These are phyloP conservation scores for Macropis europaea DNA, from an alignment of 2,888 invertebrate species.

Conservation along the genomic window DNA sequence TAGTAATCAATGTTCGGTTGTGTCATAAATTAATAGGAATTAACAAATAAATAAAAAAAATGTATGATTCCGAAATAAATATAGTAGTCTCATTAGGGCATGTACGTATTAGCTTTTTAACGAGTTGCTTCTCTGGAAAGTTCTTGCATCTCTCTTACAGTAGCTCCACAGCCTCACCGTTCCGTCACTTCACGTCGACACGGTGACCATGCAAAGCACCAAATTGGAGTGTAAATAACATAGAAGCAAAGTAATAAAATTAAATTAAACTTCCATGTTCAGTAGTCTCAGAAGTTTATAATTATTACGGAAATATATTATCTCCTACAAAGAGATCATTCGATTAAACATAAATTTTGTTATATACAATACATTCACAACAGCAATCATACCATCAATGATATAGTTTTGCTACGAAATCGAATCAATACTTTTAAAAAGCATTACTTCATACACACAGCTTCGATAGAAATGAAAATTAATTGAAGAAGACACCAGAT, in stretches of 20 bases:
- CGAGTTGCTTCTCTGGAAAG: conserved; percentile 78
- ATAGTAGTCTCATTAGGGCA: conserved; percentile 47
- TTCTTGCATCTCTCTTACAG: conserved; percentile 74
- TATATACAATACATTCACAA: conserved; percentile 39
- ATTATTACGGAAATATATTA: conserved; percentile 17
- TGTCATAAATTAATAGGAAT: conserved; percentile 41
- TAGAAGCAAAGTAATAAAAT: conserved; percentile 69
- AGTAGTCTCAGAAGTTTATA: conserved; percentile 16
- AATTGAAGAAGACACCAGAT: conserved; percentile 1
- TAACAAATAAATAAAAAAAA: conserved; percentile 51
- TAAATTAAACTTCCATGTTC: conserved; percentile 51
- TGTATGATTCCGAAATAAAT: conserved; percentile 65
- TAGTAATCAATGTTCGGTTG: conserved; percentile 10
- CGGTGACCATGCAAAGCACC: conserved; percentile 78
- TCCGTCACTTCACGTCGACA: conserved; percentile 75
- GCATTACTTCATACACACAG: conserved; percentile 27
- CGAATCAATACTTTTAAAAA: conserved; percentile 28
- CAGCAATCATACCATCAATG: conserved; percentile 35
- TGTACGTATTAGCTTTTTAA: conserved; percentile 73
- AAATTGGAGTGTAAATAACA: conserved; percentile 75
- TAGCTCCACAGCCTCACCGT: conserved; percentile 77
- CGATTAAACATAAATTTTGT: conserved; percentile 22
- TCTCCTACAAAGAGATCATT: conserved; percentile 28
- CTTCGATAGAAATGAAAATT: conserved; percentile 3
- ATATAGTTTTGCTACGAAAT: conserved; percentile 17